These are phyloP conservation scores for Botia almorhae DNA, from an alignment of 2,797 vertebrate genomes.

Conservation along the genomic window DNA sequence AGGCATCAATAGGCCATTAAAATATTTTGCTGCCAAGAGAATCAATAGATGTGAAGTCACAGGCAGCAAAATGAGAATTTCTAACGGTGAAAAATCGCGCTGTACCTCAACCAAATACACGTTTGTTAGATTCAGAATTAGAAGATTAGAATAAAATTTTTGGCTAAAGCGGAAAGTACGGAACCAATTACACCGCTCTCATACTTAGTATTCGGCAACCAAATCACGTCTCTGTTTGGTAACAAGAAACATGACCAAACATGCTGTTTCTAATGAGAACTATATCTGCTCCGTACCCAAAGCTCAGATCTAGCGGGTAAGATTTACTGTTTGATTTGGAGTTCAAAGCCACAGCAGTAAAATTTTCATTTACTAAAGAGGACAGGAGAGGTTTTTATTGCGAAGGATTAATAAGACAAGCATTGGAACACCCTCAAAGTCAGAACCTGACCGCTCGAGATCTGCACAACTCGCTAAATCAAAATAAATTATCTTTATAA, in stretches of 20 bases:
- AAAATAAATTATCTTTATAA: constrained; percentile 54
- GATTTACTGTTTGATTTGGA: constrained; percentile 71
- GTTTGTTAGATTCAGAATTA: constrained; percentile 59
- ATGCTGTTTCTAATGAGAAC: constrained; percentile 67
- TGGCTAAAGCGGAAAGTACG: constrained; percentile 65
- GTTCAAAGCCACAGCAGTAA: constrained; percentile 70
- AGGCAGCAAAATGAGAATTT: constrained; percentile 10
- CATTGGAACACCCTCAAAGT: constrained; percentile 66
- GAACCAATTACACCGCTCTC: constrained; percentile 67
- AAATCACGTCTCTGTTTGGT: constrained; percentile 63
- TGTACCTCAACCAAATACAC: constrained; percentile 59
- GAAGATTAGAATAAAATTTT: constrained; percentile 17
- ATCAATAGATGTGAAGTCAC: constrained; percentile 45
- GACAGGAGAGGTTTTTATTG: constrained; percentile 68
- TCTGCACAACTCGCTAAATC: constrained; percentile 56
- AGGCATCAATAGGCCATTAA: constrained; percentile 64
- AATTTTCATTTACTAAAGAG: constrained; percentile 65
- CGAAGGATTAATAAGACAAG: constrained; percentile 67
- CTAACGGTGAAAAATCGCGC: constrained; percentile 61
- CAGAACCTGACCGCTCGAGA: constrained; percentile 57
- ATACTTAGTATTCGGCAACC: constrained; percentile 61
- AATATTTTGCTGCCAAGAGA: constrained; percentile 36
- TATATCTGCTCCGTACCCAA: constrained; percentile 55
- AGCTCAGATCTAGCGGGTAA: constrained; percentile 58
- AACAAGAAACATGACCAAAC: constrained; percentile 70